These are phyloP conservation scores for Drosophila sturtevanti DNA, from an alignment of 1,140 invertebrate genomes.

Conservation along the genomic window DNA sequence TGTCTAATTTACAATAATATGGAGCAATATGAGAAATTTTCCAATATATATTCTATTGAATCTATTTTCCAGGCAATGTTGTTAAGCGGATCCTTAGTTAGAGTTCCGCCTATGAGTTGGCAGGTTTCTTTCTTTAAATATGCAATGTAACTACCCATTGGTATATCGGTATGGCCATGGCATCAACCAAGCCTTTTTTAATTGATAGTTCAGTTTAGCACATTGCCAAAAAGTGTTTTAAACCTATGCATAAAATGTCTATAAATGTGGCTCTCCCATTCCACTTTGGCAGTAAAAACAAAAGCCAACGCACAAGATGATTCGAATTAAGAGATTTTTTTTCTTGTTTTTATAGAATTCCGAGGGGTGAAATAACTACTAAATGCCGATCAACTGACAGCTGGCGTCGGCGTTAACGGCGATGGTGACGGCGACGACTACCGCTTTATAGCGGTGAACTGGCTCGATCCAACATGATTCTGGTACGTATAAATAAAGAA, in stretches of 20 bases:
- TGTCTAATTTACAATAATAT: no score
- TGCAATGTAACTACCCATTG: neutral
- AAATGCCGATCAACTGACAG: constrained; percentile 55
- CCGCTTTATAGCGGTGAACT: constrained; percentile 33
- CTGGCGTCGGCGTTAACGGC: constrained; percentile 29
- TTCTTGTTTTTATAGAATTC: constrained; percentile 58
- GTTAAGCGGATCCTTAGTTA: no score
- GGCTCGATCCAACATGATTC: constrained; percentile 45
- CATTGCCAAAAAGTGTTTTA: constrained; percentile 48
- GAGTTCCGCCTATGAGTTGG: neutral
- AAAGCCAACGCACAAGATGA: constrained; percentile 66
- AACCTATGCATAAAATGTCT: constrained; percentile 24
- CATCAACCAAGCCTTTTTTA: neutral
- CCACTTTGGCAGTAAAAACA: constrained; percentile 42
- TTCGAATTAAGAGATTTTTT: constrained; percentile 65
- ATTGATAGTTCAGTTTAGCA: neutral
- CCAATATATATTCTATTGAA: no score
- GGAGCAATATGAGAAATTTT: no score
- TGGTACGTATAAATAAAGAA: constrained; percentile 77
- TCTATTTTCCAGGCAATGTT: no score
- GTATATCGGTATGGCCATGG: neutral
- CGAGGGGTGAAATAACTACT: constrained; percentile 48
- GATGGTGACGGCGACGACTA: constrained; percentile 33
- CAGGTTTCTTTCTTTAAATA: neutral
- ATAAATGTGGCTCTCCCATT: constrained; percentile 34